Evolutionary conservation across 1,140 invertebrate genomes (phyloP).

Genomic region (Brachionus calyciflorus): DNA sequence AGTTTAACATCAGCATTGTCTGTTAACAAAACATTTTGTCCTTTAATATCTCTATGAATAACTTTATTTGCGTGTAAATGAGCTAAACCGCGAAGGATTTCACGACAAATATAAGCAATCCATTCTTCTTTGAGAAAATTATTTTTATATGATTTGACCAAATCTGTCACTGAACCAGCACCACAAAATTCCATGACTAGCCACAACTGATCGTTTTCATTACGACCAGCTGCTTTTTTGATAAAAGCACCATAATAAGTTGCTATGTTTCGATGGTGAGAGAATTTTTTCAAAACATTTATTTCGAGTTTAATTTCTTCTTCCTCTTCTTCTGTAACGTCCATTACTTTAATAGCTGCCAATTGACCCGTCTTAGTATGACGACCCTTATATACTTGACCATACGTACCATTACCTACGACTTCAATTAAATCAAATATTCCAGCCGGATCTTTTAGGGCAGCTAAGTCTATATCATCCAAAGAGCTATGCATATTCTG

Average conservation of each 20-base stretch:
- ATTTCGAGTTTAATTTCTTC: conserved; percentile 99
- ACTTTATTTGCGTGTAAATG: conserved; percentile 98
- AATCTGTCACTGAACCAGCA: conserved; percentile 95
- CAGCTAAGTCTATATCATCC: conserved; percentile 37
- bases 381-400: conserved; percentile 99
- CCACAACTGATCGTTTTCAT: conserved; percentile 87
- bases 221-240: conserved; percentile 94
- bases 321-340: conserved; percentile 98
- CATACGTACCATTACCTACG: conserved; percentile 99
- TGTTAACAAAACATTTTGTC: conserved; percentile 97
- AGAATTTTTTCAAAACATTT: conserved; percentile 96
- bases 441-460: conserved; percentile 88
- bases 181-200: conserved; percentile 99
- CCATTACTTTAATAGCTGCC: conserved; percentile 99
- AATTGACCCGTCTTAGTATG: conserved; percentile 98
- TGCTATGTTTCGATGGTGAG: conserved; percentile 97
- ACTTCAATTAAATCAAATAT: conserved; percentile 99
- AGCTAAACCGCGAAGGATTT: conserved; percentile 85
- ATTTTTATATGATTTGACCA: conserved; percentile 81
- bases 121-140: conserved; percentile 98
- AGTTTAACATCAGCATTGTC: conserved; percentile 99
- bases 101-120: conserved; percentile 98
- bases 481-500: not conserved
- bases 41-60: conserved; percentile 99
- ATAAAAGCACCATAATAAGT: conserved; percentile 99